A percentile compares a stretch with the other conserved stretches of the same genome.
Evolutionary conservation across 2,888 invertebrate genomes (phyloP).

Genomic region (Microdon myrmicae): DNA sequence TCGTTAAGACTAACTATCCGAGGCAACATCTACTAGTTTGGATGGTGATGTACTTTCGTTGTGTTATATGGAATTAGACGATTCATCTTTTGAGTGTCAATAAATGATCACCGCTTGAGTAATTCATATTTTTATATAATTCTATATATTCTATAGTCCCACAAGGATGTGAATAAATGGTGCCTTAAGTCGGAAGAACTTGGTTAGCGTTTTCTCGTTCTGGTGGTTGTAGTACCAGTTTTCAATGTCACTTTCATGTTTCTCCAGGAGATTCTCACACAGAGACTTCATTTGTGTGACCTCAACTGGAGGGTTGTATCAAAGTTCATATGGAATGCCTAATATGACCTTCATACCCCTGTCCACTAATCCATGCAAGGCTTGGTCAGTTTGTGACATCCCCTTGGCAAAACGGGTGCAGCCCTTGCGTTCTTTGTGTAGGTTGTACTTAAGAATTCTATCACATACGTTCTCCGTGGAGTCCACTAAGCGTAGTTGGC

Average conservation of each 20-base stretch:
- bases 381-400: constrained; percentile 96
- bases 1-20: too few species aligned
- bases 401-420: constrained; percentile 96
- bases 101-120: too few species aligned
- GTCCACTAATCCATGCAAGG: constrained; percentile 90
- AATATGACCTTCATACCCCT: constrained; percentile 98
- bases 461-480: constrained; percentile 92
- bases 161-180: too few species aligned
- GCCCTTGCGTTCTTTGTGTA: constrained; percentile 93
- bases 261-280: constrained; percentile 88
- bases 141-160: too few species aligned
- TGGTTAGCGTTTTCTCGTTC: constrained; percentile 74
- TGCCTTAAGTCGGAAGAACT: constrained; percentile 87
- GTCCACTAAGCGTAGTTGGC: constrained; percentile 90
- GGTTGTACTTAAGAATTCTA: constrained; percentile 88
- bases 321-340: constrained; percentile 95
- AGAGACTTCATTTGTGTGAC: constrained; percentile 92
- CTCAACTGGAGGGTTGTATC: constrained; percentile 97
- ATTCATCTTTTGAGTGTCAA: too few species aligned
- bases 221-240: constrained; percentile 92
- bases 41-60: too few species aligned
- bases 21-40: too few species aligned
- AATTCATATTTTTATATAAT: too few species aligned
- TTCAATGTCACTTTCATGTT: constrained; percentile 86
- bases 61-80: too few species aligned